Conservation (phyloP, 2,797 vertebrate species). For the Aulostomus chinensis region DNA sequence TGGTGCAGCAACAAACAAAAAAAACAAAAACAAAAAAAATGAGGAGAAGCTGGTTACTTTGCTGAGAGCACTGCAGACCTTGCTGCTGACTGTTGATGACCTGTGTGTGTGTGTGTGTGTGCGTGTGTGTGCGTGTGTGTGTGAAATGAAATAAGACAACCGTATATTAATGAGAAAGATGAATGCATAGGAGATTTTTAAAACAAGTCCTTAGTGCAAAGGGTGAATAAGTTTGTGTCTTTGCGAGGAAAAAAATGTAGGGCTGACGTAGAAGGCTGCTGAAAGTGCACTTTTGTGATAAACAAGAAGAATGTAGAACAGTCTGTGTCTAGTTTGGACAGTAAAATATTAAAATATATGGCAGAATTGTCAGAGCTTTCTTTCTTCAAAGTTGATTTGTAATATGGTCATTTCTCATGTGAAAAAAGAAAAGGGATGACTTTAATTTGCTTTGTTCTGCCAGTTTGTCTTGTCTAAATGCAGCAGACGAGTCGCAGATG, state of each 20-base stretch:
- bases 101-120: too few relatives aligned
- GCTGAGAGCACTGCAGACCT: slow-evolving; percentile 63
- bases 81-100: too few relatives aligned
- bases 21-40: slow-evolving; percentile 61
- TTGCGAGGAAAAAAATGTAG: slow-evolving; percentile 22
- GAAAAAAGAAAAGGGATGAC: slow-evolving; percentile 20
- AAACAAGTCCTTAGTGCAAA: slow-evolving; percentile 25
- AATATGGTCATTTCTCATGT: slow-evolving; percentile 31
- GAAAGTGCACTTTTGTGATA: slow-evolving; percentile 49
- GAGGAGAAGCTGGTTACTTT: slow-evolving; percentile 80
- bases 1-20: slow-evolving; percentile 12
- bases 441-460: slow-evolving; percentile 43
- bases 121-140: too few relatives aligned
- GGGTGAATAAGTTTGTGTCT: slow-evolving; percentile 33
- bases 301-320: slow-evolving; percentile 29
- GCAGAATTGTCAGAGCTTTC: slow-evolving; percentile 32
- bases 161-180: too few relatives aligned
- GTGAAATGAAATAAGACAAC: too few relatives aligned
- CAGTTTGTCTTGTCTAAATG: slow-evolving; percentile 25
- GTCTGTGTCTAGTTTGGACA: slow-evolving; percentile 39
- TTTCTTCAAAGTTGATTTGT: slow-evolving; percentile 67
- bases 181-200: too few relatives aligned
- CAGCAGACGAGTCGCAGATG: slow-evolving; percentile 59
- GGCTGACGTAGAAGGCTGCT: slow-evolving; percentile 19
- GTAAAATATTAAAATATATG: slow-evolving; percentile 34